Percentiles rank a stretch among this genome's conserved stretches.
phyloP scores from a whole-genome alignment of 1,140 invertebrate genomes.

The Bombus consobrinus region DNA sequence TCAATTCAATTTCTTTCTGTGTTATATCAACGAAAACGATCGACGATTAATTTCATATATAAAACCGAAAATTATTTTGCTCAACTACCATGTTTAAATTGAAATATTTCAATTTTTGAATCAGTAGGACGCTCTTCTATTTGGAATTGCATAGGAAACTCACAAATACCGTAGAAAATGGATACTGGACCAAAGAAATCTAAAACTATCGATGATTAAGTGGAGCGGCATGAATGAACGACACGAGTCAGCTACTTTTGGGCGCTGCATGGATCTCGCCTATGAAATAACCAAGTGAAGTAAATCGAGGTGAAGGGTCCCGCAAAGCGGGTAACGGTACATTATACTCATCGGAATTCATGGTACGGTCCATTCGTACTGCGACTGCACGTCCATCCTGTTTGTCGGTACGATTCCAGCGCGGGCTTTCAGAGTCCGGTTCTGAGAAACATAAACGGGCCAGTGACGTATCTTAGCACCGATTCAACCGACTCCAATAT shows the following conservation, averaged over 20 bases:
- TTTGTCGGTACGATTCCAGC: slow-evolving; percentile 49
- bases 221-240: slow-evolving; percentile 3
- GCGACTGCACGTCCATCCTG: slow-evolving; percentile 62
- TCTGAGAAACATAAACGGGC: slow-evolving; percentile 59
- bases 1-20: not conserved
- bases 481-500: not conserved
- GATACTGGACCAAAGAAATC: not conserved
- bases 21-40: not conserved
- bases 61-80: not conserved
- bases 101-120: not conserved
- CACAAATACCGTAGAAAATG: not conserved
- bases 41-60: not conserved
- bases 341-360: slow-evolving; percentile 79
- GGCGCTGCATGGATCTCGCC: slow-evolving; percentile 42
- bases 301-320: slow-evolving; percentile 75
- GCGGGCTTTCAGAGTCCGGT: slow-evolving; percentile 63
- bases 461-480: slow-evolving; percentile 32
- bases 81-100: not conserved
- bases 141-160: not conserved
- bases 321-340: slow-evolving; percentile 80
- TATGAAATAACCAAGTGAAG: slow-evolving; percentile 46
- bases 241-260: slow-evolving; percentile 36
- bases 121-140: too few species aligned
- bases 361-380: slow-evolving; percentile 77
- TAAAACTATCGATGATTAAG: not conserved